phyloP scores from a whole-genome alignment of 2,113 vertebrate genomes.

The Tragelaphus imberbis region DNA sequence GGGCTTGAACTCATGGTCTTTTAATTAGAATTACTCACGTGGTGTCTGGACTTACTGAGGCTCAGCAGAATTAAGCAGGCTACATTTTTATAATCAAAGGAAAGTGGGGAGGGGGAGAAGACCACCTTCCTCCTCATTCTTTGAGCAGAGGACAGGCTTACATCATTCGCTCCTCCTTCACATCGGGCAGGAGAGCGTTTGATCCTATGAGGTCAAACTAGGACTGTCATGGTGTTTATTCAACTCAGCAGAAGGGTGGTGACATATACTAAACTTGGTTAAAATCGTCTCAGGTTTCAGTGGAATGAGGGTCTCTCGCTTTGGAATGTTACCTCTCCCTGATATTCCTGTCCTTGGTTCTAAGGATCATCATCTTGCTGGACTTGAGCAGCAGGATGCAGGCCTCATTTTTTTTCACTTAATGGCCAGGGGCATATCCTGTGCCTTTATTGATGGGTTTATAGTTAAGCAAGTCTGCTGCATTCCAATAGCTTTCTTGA shows the following conservation, averaged over 20 bases:
- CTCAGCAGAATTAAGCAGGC: background rate
- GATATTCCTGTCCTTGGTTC: background rate
- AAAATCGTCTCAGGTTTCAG: background rate
- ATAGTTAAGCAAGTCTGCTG: background rate
- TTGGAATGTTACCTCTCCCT: background rate
- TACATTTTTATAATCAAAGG: background rate
- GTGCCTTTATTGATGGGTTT: background rate
- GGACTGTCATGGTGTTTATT: background rate
- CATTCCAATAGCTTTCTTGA: background rate
- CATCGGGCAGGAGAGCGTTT: accelerated
- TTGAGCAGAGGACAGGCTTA: background rate
- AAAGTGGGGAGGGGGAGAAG: background rate
- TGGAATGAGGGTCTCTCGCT: background rate
- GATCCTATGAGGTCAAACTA: background rate
- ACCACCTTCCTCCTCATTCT: background rate
- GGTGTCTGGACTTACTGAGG: background rate
- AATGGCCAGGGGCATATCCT: background rate
- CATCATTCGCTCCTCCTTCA: background rate
- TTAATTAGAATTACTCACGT: background rate
- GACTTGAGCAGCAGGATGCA: background rate
- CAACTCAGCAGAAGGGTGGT: background rate
- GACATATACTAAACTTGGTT: background rate
- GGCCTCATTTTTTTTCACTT: background rate
- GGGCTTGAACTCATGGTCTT: background rate
- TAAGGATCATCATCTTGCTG: background rate